phyloP scores from a whole-genome alignment of 2,113 vertebrate genomes.

The Pygoscelis adeliae region DNA sequence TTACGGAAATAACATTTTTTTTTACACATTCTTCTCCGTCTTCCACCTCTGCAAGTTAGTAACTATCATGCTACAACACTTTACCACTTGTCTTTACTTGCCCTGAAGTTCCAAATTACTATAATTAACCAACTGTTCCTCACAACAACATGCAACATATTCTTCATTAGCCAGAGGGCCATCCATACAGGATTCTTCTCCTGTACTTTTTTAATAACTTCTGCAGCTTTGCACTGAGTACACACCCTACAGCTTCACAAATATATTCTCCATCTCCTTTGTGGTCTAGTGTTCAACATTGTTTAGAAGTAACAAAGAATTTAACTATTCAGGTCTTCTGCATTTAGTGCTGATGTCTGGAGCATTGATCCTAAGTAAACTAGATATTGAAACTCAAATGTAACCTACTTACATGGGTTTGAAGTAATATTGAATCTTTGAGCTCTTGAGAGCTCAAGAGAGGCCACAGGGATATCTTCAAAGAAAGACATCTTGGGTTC shows the following conservation, averaged over 20 bases:
- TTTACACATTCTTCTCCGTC: not conserved
- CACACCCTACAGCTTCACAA: not conserved
- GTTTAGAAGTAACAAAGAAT: not conserved
- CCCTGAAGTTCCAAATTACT: not conserved
- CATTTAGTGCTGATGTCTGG: not conserved
- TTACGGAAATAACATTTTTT: not conserved
- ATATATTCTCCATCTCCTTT: not conserved
- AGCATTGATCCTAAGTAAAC: not conserved
- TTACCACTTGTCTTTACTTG: not conserved
- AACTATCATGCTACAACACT: not conserved
- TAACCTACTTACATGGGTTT: not conserved
- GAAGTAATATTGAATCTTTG: not conserved
- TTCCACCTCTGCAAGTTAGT: not conserved
- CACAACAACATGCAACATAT: not conserved
- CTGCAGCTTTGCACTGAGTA: not conserved
- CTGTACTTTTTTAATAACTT: not conserved
- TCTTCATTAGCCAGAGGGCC: not conserved
- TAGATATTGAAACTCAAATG: not conserved
- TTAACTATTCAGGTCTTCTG: not conserved
- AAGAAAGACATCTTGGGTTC: not conserved
- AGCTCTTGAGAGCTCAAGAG: not conserved
- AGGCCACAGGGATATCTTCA: not conserved
- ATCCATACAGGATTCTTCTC: not conserved
- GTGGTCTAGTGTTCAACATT: not conserved
- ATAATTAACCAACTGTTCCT: not conserved